A percentile compares a stretch with the other conserved stretches of the same genome.
Evolutionary conservation across 2,797 vertebrate genomes (phyloP).

Genomic region (Crenichthys baileyi): DNA sequence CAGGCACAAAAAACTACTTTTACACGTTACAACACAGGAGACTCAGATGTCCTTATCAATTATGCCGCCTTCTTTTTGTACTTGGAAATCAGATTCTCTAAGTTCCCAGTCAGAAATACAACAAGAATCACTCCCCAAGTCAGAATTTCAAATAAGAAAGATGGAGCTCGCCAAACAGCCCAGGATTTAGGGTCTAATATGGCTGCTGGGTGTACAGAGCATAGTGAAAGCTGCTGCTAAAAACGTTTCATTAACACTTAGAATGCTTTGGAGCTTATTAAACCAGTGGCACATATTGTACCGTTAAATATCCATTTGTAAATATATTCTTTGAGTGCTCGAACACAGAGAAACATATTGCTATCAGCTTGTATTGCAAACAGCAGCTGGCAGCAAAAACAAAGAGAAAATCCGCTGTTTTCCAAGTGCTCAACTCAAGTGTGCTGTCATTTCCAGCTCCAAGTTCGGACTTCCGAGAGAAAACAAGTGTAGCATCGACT

Average conservation of each 20-base stretch:
- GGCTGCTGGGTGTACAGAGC: not conserved
- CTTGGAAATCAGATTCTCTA: not conserved
- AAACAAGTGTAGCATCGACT: no score
- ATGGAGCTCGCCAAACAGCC: not conserved
- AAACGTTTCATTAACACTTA: not conserved
- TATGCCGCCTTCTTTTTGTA: not conserved
- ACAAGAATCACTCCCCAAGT: no score
- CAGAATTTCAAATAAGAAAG: not conserved
- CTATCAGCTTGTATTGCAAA: not conserved
- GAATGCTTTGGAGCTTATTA: not conserved
- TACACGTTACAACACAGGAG: not conserved
- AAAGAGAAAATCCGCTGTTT: constrained; percentile 2
- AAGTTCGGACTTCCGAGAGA: no score
- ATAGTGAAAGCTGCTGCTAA: not conserved
- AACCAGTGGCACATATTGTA: not conserved
- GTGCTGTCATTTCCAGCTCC: no score
- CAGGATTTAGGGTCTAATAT: not conserved
- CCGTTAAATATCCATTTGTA: not conserved
- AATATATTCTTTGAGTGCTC: not conserved
- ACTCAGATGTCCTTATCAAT: not conserved
- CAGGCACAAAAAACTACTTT: not conserved
- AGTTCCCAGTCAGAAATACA: no score
- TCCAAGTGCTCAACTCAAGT: not conserved
- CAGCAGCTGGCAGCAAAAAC: not conserved
- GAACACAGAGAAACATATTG: not conserved